Evolutionary conservation across 2,888 invertebrate genomes (phyloP), one percentile per base, ranked within the genome.

Genomic region (Odontomyia ornata): DNA sequence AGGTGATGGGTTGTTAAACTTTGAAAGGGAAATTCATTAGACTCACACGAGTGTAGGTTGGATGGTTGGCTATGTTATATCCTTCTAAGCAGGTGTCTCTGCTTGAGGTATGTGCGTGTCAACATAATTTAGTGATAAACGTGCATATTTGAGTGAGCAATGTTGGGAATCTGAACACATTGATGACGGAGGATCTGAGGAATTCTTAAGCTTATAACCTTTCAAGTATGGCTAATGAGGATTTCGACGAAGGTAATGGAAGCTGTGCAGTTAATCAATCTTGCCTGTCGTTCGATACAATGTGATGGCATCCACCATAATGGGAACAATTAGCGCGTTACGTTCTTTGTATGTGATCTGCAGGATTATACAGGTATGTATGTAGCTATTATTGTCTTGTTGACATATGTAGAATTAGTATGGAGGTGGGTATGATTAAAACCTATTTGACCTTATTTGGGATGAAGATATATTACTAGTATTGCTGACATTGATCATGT

Each of bases 181-280:
- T 56, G 9, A 36, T 36, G 36, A 36, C 21, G 27, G 36, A 47
- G 36, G 52, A 57, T 57, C 57, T 11, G n/a, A 30, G 28, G 1
- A 43, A 73, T 73, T 73, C 57, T 52, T 57, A 5, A 23, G 60
- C 52, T 73, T 27, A 73, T 60, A 36, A 56, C 36, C 30, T 36
- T 73, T 60, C 73, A 57, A 73, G 60, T 73, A 57, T 60, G 57
- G 28, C 57, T 73, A 73, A 73, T 73, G 73, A 57, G 73, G 36
- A 73, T 57, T 57, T 23, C 23, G 7, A 13, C 21, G 27, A 21
- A 60, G 18, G 23, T 73, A 23, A 21, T 47, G 47, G 15, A 43
- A 60, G 27, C 43, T 27, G 21, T 15, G 60, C 36, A 73, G 73
- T 73, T 73, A 73, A 73, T 73, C 73, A 73, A 73, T 73, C 73